Conservation (phyloP, 1,140 invertebrate genomes). For the Planococcus citri region DNA sequence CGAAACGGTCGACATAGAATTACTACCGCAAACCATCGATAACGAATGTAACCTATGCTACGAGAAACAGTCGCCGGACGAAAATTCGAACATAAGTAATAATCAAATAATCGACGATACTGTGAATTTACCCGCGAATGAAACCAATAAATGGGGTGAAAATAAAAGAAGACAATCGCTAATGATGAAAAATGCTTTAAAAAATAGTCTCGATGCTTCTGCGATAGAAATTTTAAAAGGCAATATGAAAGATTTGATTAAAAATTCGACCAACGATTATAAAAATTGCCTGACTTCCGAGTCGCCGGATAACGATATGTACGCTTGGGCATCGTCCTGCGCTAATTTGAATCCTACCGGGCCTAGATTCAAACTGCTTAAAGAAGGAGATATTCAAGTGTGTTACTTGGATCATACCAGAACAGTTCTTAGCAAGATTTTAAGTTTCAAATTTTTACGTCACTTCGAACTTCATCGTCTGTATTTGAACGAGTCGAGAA, state of each 20-base stretch:
- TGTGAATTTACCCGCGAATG: too few relatives aligned
- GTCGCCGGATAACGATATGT: neutral
- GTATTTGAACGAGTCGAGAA: conserved; percentile 51
- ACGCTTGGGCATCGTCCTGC: conserved; percentile 6
- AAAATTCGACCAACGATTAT: neutral
- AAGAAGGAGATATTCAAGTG: conserved; percentile 61
- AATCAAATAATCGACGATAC: neutral
- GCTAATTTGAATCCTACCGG: neutral
- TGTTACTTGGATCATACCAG: conserved; percentile 67
- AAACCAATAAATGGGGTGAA: neutral
- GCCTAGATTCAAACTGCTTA: conserved; percentile 36
- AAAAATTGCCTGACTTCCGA: neutral
- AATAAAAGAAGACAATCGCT: neutral
- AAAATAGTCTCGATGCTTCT: neutral
- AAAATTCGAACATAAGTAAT: neutral
- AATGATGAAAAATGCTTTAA: conserved; percentile 4
- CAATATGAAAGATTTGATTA: neutral
- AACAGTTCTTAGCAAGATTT: conserved; percentile 67
- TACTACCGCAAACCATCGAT: neutral
- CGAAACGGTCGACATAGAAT: neutral
- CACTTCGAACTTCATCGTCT: conserved; percentile 69
- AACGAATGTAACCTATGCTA: neutral
- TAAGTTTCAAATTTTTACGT: conserved; percentile 64
- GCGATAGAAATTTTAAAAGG: neutral
- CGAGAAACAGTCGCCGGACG: neutral